Evolutionary conservation across 1,140 invertebrate genomes (phyloP), one percentile per base, ranked within the genome.

Genomic region (Magallana ariakensis): DNA sequence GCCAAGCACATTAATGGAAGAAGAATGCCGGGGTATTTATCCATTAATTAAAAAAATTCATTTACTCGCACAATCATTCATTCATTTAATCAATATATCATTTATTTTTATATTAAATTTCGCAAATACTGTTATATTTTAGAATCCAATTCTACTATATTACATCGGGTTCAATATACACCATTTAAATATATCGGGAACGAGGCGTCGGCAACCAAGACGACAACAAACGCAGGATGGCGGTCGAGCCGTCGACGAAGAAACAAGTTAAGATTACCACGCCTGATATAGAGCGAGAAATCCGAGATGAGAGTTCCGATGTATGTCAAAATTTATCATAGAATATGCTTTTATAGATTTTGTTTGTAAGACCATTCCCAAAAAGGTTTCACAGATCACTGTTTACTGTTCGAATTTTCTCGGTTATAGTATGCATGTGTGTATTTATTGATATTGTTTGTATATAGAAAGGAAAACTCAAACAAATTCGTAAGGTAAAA

Each of bases 201-300:
- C 19, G 66, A 26, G 66, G 66, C 66, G 66, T 19, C 66, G 66
- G 66, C 66, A 70, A 70, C 66, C 66, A 70, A 70, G 66, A 70
- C 66, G 66, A 70, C 66, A 70, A 70, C 66, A 70, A 70, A 70
- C 66, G 66, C 19, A 70, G 22, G 66, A 70, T 70, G 66, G 66
- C 66, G 66, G 66, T 13, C 66, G 66, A 70, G 66, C 9, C 66
- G 10, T 70, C 26, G 19, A 26, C 22, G 19, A 70, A 70, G 33
- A 70, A 70, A 26, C 66, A 70, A 70, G 66, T 70, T 70, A 70
- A 26, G 22, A 70, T 70, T 22, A 70, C 66, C 19, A 70, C 66
- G 10, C 66, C 66, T 70, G 66, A 70, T 70, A 70, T 70, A 70
- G 66, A 70, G 66, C 66, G 22, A 26, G 66, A 70, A 70, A 70